Base-by-base conservation (phyloP, 2,797 vertebrate genomes). In the Eleutherodactylus coqui region DNA sequence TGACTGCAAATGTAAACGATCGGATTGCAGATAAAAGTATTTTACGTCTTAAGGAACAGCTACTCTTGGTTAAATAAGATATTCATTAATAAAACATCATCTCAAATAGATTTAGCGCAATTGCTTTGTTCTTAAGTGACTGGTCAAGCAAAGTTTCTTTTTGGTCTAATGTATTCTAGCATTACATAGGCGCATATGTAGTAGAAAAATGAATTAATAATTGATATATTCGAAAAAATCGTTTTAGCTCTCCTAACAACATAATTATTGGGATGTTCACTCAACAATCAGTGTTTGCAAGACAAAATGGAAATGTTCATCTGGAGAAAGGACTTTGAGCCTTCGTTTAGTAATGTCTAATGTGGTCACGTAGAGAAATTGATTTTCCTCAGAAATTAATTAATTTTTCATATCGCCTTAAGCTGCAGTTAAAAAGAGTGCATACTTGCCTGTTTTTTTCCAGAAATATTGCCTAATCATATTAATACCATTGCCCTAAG, bases 321-420 rank as follows among this genome's bases (percentile, higher is more conserved):
- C 97, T 96, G 97, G 77, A 96, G 94, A 96, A 94, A 96, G 94
- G 94, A 96, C 96, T 96, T 94, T 93, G 92, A 95, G 96, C 95
- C 96, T 94, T 95, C 93, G 94, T 96, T 96, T 96, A 96, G 94
- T 94, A 96, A 89, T 95, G 96, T 97, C 97, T 99, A 99, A 99
- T 99, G 95, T 98, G 97, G 97, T 98, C 98, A 99, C 97, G 97
- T 99, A 96, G 96, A 97, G 96, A 99, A 99, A 99, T 99, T 99
- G 98, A 99, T 99, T 99, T 98, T 98, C 97, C 96, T 97, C 97
- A 96, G 97, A 99, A 99, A 99, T 99, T 99, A 99, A 99, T 99
- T 99, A 99, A 99, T 99, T 99, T 99, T 99, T 99, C 98, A 99
- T 99, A 99, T 99, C 96, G 98, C 98, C 98, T 96, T 98, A 97